These are phyloP conservation scores for Melangyna quadrimaculata DNA, from an alignment of 2,888 invertebrate species.

Conservation along the genomic window DNA sequence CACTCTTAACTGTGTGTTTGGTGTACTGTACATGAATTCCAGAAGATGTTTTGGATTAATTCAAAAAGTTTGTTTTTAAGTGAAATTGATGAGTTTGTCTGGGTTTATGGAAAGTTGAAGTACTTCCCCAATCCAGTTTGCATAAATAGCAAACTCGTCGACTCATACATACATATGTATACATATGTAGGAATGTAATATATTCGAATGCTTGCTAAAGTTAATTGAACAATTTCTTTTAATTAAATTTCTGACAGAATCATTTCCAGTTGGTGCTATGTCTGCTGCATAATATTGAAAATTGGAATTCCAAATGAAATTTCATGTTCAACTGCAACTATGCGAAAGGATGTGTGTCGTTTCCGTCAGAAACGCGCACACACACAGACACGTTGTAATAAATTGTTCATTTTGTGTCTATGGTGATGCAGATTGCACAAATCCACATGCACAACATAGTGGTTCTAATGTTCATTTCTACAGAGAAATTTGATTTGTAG, in stretches of 20 bases:
- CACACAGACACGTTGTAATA: not conserved
- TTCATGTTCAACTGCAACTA: conserved; percentile 14
- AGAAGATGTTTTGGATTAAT: conserved; percentile 28
- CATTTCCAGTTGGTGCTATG: conserved; percentile 18
- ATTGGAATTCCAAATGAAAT: conserved; percentile 13
- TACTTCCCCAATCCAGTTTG: conserved; percentile 4
- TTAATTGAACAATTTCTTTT: conserved; percentile 37
- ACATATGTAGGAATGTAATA: too few relatives aligned
- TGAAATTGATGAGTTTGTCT: conserved; percentile 27
- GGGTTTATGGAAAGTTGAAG: conserved; percentile 21
- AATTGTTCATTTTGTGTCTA: conserved; percentile 3
- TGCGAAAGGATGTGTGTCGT: not conserved
- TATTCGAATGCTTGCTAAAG: conserved; percentile 4
- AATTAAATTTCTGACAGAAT: conserved; percentile 38
- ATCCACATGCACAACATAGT: not conserved
- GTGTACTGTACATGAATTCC: not conserved
- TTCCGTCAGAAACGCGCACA: not conserved
- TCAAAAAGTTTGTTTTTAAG: conserved; percentile 18
- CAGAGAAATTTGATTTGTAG: conserved; percentile 17
- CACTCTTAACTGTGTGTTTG: not conserved
- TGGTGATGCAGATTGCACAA: not conserved
- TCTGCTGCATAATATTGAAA: not conserved
- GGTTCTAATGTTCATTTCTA: not conserved
- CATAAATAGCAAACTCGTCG: not conserved
- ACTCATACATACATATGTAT: not conserved